A percentile compares a stretch with the other conserved stretches of the same genome.
phyloP scores from a whole-genome alignment of 2,797 vertebrate genomes.

The Neopelma chrysocephalum region DNA sequence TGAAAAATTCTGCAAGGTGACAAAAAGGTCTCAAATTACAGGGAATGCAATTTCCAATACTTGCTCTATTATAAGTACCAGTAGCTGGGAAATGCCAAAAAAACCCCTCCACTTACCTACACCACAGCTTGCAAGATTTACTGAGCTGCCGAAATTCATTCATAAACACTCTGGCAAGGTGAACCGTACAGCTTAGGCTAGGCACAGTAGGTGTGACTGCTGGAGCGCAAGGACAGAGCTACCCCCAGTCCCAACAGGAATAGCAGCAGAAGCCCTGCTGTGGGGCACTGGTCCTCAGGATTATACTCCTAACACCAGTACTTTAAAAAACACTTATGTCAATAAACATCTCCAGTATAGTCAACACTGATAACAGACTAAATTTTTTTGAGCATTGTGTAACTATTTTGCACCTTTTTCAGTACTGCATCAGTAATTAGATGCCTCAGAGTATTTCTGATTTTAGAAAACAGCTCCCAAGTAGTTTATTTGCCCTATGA shows the following conservation, averaged over 20 bases:
- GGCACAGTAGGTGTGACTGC: not conserved
- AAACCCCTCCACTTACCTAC: rapidly evolving
- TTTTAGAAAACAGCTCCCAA: not conserved
- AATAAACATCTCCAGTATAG: not conserved
- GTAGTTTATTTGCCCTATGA: not conserved
- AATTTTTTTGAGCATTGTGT: not conserved
- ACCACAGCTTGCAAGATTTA: not conserved
- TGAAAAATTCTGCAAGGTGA: not conserved
- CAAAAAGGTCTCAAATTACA: not conserved
- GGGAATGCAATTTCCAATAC: not conserved
- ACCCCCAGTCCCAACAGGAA: not conserved
- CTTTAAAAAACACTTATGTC: not conserved
- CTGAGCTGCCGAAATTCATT: not conserved
- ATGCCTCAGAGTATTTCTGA: not conserved
- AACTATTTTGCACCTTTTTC: not conserved
- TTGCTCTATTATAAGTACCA: not conserved
- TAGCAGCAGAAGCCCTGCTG: not conserved
- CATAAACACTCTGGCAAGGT: not conserved
- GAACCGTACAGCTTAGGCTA: not conserved
- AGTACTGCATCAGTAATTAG: not conserved
- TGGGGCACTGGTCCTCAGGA: not conserved
- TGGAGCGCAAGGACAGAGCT: not conserved
- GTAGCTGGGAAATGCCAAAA: not conserved
- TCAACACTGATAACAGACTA: not conserved
- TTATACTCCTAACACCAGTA: not conserved